Base-by-base conservation (phyloP, 37 sponge, comb jelly and placozoan species). In the Crambe crambe region DNA sequence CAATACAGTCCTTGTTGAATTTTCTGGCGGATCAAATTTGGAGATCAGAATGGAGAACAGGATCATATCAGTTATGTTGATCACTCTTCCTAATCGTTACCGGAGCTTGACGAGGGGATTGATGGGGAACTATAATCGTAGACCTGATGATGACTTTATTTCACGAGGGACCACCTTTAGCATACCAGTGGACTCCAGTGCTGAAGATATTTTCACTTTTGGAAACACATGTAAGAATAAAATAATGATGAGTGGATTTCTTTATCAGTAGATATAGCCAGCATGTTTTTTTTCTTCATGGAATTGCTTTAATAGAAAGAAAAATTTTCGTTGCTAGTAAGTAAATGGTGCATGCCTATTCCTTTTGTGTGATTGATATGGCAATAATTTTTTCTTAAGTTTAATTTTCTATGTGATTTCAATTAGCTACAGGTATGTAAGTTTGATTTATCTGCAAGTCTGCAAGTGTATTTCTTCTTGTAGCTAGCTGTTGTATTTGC, bases 171-270 rank as follows among this genome's bases (percentile, higher is more conserved):
- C 30, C 9, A 62, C 3, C 8, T 23, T 9, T 15, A 73, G 56
- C 15, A 42, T 86, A 40, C 44, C 69, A 62, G 8, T 47, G 5
- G 56, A 86, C 35, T 63, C 87, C 26, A 38, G 74, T 4, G 23
- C 37, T 0, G 75, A 80, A 51, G 81, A 73, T 9, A 79, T 86
- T 29, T 75, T 79, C 73, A 32, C 44, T 21, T 47, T 86, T 80
- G 87, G 87, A 68, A 35, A 74, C 21, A 75, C 80, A 73, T 86
- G 87, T 86, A 51, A n/a, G n/a, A n/a, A n/a, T 74, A 80, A 59
- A 42, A n/a, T n/a, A n/a, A n/a, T n/a, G n/a, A n/a, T n/a, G n/a
- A n/a, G n/a, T n/a, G n/a, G n/a, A n/a, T 54, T 54, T 54, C 56
- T 54, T 54, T 54, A 54, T 26, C 17, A 63, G 26, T n/a, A 25